phyloP scores from a whole-genome alignment of 2,113 vertebrate genomes.

The Bostrychus sinensis region DNA sequence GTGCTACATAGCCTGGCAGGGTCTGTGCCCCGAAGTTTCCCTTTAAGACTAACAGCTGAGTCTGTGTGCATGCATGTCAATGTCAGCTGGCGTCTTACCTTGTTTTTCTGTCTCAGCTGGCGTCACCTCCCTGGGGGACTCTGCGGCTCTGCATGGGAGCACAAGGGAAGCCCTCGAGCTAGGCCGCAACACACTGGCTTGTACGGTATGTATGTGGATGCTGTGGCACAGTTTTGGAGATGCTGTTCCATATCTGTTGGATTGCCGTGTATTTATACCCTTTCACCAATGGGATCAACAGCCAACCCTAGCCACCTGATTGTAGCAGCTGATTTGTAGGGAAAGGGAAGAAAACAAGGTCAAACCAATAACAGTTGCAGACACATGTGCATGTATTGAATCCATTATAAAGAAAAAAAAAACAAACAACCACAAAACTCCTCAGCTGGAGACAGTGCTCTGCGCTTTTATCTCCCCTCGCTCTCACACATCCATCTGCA shows the following conservation, averaged over 20 bases:
- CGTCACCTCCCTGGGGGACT: conserved; percentile 71
- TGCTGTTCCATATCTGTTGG: conserved; percentile 57
- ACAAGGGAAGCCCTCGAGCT: conserved; percentile 71
- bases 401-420: conserved; percentile 46
- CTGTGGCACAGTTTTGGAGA: conserved; percentile 54
- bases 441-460: conserved; percentile 43
- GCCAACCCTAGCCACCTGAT: conserved; percentile 78
- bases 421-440: conserved; percentile 56
- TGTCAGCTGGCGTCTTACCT: conserved; percentile 83
- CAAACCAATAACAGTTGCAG: conserved; percentile 58
- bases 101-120: conserved; percentile 84
- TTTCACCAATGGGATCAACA: conserved; percentile 67
- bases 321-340: conserved; percentile 65
- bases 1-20: conserved; percentile 44
- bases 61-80: conserved; percentile 66
- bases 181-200: conserved; percentile 22
- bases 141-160: conserved; percentile 76
- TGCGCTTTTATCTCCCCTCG: conserved; percentile 42
- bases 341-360: conserved; percentile 57
- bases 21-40: conserved; percentile 54
- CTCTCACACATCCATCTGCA: conserved; percentile 50
- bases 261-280: conserved; percentile 79
- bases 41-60: conserved; percentile 77
- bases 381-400: conserved; percentile 49
- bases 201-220: conserved; percentile 29